Base-by-base conservation (phyloP, 2,888 invertebrate genomes). In the Acleris emargana region DNA sequence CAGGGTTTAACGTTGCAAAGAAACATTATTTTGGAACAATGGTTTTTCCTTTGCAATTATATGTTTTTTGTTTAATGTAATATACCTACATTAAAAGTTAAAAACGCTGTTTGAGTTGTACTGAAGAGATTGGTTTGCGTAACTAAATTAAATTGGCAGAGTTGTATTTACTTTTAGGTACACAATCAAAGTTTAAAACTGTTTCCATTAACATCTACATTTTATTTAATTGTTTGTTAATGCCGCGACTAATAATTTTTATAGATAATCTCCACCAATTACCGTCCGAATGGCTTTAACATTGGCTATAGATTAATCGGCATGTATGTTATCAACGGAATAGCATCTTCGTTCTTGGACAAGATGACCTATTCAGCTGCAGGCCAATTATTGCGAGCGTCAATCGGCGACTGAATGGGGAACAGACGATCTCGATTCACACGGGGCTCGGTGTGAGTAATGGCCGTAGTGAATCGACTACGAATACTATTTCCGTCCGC, bases 401-500 rank as follows among this genome's bases (percentile, higher is more conserved):
- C 58, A 55, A 67, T 58, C 54, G 52, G 18, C 42, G 51, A 32
- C 47, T 66, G 66, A 66, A 68, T 68, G 62, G 58, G 50, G 42
- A 43, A 61, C 62, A 58, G 47, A 45, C 52, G 62, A 43, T 55
- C 66, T 62, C 69, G 59, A 59, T 68, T 66, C 69, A 64, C 63
- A 61, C 58, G 67, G 51, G 51, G 45, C 52, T 58, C 45, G 67
- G 59, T 53, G 77, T 81, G 83, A 83, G 82, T 84, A 86, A 85
- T 79, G 78, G 75, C 61, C 73, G 75, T 72, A 78, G 77, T 80
- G 79, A 79, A 81, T 82, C 78, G 77, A 72, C 79, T 81, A 77
- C 80, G 78, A 80, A 75, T 74, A 79, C 79, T 87, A 84, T 88
- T 86, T 87, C 86, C 85, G 86, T 80, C 78, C 77, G 74, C 55